These are phyloP conservation scores for Laticauda colubrina DNA, from an alignment of 2,113 vertebrate species.

Conservation along the genomic window DNA sequence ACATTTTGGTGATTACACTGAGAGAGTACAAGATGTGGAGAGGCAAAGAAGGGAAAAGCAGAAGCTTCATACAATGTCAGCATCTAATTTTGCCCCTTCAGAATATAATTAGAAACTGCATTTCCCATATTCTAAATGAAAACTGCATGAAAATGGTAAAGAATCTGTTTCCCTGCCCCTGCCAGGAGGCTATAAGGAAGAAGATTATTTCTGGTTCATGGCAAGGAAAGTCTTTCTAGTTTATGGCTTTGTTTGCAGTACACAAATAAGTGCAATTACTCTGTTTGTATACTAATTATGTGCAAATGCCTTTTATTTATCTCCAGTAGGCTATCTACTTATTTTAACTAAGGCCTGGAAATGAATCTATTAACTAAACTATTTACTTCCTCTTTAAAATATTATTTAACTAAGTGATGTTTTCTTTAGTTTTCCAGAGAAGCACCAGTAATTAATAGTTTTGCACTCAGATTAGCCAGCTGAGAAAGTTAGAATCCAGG, in stretches of 20 bases:
- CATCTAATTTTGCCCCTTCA: conserved; percentile 46
- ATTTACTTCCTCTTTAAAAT: conserved; percentile 42
- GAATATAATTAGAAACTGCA: conserved; percentile 41
- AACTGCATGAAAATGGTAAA: conserved; percentile 21
- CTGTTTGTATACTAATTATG: conserved; percentile 53
- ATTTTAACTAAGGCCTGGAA: conserved; percentile 63
- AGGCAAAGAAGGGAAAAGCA: conserved; percentile 12
- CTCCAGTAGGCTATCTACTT: conserved; percentile 12
- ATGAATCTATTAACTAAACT: conserved; percentile 47
- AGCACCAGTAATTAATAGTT: neutral
- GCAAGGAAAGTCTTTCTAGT: conserved; percentile 37
- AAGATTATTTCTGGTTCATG: conserved; percentile 47
- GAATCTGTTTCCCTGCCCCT: conserved; percentile 24
- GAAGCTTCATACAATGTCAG: conserved; percentile 44
- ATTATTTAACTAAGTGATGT: conserved; percentile 54
- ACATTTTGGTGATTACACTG: conserved; percentile 19
- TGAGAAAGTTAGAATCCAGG: neutral
- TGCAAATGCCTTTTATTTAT: conserved; percentile 33
- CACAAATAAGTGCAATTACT: conserved; percentile 53
- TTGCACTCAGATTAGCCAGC: neutral
- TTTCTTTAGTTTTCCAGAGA: conserved; percentile 42
- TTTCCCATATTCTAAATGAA: conserved; percentile 34
- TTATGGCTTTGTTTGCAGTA: conserved; percentile 48
- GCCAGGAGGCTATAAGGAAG: conserved; percentile 48
- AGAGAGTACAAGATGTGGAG: conserved; percentile 28